Evolutionary conservation across 2,113 vertebrate genomes (phyloP).

Genomic region (Excalfactoria chinensis): DNA sequence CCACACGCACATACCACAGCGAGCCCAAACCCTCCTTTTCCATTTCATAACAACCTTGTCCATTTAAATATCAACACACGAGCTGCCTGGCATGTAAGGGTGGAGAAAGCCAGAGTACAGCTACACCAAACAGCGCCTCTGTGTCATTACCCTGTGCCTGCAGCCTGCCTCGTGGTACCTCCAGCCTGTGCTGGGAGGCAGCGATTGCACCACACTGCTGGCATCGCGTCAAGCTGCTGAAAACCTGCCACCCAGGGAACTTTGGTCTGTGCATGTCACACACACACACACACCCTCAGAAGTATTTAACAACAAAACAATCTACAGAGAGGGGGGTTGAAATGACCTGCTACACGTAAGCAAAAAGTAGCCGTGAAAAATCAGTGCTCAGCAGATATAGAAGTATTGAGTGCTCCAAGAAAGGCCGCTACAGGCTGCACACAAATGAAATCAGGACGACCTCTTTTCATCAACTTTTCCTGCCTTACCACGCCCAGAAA

Average conservation of each 20-base stretch:
- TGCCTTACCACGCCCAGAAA: neutral
- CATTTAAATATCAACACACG: neutral
- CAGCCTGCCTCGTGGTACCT: neutral
- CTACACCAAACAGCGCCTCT: neutral
- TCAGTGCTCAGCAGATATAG: neutral
- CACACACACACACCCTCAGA: neutral
- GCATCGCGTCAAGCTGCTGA: neutral
- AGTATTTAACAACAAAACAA: conserved; percentile 24
- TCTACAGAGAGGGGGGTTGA: accelerated
- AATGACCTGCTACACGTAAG: neutral
- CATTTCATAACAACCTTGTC: neutral
- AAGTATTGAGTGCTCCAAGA: neutral
- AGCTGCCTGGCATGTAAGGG: neutral
- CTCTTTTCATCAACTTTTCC: neutral
- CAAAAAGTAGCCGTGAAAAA: neutral
- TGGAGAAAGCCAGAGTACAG: neutral
- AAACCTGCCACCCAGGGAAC: conserved; percentile 47
- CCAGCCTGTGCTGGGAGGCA: too few relatives aligned
- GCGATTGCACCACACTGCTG: neutral
- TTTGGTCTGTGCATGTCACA: conserved; percentile 34
- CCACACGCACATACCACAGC: neutral
- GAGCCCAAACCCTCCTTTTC: neutral
- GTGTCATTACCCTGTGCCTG: neutral
- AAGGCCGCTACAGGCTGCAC: neutral
- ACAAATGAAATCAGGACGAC: neutral